Percentiles rank a stretch among this genome's conserved stretches.
These are phyloP conservation scores for Diploptera punctata DNA, from an alignment of 2,888 invertebrate genomes.

Conservation along the genomic window DNA sequence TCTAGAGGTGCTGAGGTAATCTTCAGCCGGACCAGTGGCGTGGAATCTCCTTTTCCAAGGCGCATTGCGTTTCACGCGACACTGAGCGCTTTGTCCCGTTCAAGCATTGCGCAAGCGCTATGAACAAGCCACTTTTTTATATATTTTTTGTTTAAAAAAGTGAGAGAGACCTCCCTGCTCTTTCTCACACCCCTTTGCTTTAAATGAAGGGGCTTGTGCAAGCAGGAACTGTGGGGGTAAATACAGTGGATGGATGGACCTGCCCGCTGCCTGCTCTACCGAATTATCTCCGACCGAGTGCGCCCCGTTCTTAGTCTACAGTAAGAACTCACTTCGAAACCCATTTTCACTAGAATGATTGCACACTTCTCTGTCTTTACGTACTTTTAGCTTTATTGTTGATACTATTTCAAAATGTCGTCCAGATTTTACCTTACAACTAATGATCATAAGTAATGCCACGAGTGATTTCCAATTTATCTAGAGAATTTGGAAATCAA, in stretches of 20 bases:
- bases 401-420: no score
- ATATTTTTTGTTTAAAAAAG: constrained; percentile 22
- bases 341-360: no score
- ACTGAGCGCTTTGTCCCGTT: constrained; percentile 39
- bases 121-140: constrained; percentile 18
- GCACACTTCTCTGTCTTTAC: no score
- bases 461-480: no score
- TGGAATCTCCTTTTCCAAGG: constrained; percentile 27
- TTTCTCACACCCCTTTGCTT: constrained; percentile 10
- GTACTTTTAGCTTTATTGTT: no score
- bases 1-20: constrained; percentile 6
- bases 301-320: no score
- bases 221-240: constrained; percentile 7
- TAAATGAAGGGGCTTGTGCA: constrained; percentile 28
- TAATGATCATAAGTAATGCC: no score
- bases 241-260: constrained; percentile 19
- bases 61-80: constrained; percentile 40
- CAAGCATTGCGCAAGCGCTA: constrained; percentile 26
- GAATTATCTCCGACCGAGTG: constrained; percentile 3
- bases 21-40: constrained; percentile 13
- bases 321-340: no score
- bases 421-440: no score
- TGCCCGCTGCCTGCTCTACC: background rate
- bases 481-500: no score
- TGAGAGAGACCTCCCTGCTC: background rate